Base-by-base conservation (phyloP, 2,888 invertebrate species). In the Acanthosepion pharaonis region DNA sequence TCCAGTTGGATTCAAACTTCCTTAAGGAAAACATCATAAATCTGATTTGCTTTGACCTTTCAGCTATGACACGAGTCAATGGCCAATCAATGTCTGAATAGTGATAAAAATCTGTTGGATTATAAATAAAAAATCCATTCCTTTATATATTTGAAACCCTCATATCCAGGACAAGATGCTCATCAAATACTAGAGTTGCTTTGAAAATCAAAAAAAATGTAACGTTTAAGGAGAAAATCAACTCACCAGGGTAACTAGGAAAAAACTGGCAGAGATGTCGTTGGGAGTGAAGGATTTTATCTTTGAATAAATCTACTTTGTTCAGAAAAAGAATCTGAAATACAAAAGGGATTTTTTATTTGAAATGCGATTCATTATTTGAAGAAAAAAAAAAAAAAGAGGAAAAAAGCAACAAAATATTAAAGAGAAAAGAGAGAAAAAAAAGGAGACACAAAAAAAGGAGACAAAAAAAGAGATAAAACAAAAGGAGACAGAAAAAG, bases 241-340 rank as follows among this genome's bases (percentile, higher is more conserved):
- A 93, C 95, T 94, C 95, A 97, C 97, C 97, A 95, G 95, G 95
- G 96, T 98, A 98, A 96, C 98, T 98, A 1, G 98, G 97, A 97
- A 98, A 98, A 97, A 98, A 98, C 95, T 98, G 97, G 95, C 98
- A 97, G 51, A 98, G 97, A 97, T 98, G 98, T 95, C 98, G 97
- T 95, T 98, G 98, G 28, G 98, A 98, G 96, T 98, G 98, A 94
- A 98, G 97, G 95, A 98, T 98, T 97, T 98, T 98, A 96, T 98
- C 98, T 95, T 98, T 97, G 96, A 98, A 98, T 94, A 98, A 97
- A 97, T 98, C 98, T 95, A 98, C 97, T 97, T 98, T 98, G 97
- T 98, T 98, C 95, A 98, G 97, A 96, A 98, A 98, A 94, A 98
- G 97, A 93, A 97, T 97, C 97, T 97, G 96, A 95, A 96, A 96